Base-by-base conservation (phyloP, 2,113 vertebrate genomes). In the Lophotis ruficrista region DNA sequence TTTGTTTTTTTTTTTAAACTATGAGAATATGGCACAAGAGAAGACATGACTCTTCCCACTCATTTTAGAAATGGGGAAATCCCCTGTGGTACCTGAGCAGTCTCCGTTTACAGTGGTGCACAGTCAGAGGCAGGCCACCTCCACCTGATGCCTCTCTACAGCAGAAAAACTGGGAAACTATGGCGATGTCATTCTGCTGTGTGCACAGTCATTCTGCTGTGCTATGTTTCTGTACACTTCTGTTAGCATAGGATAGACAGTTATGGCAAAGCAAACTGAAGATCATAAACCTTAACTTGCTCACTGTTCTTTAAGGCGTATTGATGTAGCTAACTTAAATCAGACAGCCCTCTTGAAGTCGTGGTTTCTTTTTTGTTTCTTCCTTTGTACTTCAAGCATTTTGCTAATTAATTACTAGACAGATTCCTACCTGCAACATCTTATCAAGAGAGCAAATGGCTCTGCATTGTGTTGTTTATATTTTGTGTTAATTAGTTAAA, bases 401-500 rank as follows among this genome's bases (percentile, higher is more conserved):
- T 95, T 81, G 24, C 73, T 92, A 89, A 94, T 92, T 83, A 92
- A 94, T 91, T 62, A 38, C 69, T 69, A 30, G 18, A 24, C 28
- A 13, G 22, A 47, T 85, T 56, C 66, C 72, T 84, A 11, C n/a
- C 37, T 69, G n/a, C 58, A 90, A 14, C 15, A 2, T 90, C 76
- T 92, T 84, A 83, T 87, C 62, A 78, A 66, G 56, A 94, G 60
- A 77, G 51, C 13, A 53, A 89, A 81, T 66, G 17, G 31, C 13
- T 89, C 57, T 79, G 51, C 41, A 82, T 90, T 90, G 38, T 61
- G 47, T 48, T 93, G 45, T 51, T 95, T 90, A 47, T 90, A 57
- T 92, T 87, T 96, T 6, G 1, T 71, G 41, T 57, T 89, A 96
- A 96, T 94, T 95, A 89, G 31, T 78, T 95, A 94, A 95, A 79